Evolutionary conservation across 2,113 vertebrate genomes (phyloP).

Genomic region (Notothenia coriiceps): DNA sequence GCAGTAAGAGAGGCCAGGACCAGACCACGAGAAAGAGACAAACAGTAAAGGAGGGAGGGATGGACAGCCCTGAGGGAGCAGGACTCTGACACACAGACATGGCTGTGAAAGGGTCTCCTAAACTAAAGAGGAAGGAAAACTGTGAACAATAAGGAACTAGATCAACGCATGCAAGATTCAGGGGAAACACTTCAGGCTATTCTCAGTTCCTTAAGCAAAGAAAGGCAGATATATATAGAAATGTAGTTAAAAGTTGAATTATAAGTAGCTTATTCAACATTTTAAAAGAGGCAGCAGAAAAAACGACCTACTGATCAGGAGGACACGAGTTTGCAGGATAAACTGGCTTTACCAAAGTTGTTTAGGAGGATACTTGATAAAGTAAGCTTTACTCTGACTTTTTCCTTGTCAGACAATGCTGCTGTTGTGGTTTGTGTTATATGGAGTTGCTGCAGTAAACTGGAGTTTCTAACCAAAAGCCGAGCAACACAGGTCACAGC

Average conservation of each 20-base stretch:
- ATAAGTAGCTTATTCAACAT: neutral
- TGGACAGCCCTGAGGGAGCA: slow-evolving; percentile 45
- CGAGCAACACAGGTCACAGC: slow-evolving; percentile 39
- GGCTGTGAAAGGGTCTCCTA: slow-evolving; percentile 56
- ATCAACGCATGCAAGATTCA: slow-evolving; percentile 37
- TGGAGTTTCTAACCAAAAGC: slow-evolving; percentile 10
- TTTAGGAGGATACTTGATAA: neutral
- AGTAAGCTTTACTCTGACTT: neutral
- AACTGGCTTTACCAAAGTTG: neutral
- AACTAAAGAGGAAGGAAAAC: slow-evolving; percentile 57
- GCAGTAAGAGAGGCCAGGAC: slow-evolving; percentile 65
- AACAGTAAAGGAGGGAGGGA: slow-evolving; percentile 55
- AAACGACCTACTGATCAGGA: neutral
- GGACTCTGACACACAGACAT: slow-evolving; percentile 56
- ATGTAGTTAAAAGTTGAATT: neutral
- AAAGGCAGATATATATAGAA: neutral
- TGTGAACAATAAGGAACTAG: slow-evolving; percentile 48
- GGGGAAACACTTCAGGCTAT: slow-evolving; percentile 54
- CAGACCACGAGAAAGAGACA: slow-evolving; percentile 47
- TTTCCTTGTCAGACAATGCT: neutral
- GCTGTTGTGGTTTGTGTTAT: slow-evolving; percentile 17
- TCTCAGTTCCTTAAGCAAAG: slow-evolving; percentile 47
- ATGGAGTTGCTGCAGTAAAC: slow-evolving; percentile 14
- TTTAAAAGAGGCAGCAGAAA: neutral
- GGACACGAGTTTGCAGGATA: neutral